Evolutionary conservation across 2,113 vertebrate genomes (phyloP).

Genomic region (Columba livia): DNA sequence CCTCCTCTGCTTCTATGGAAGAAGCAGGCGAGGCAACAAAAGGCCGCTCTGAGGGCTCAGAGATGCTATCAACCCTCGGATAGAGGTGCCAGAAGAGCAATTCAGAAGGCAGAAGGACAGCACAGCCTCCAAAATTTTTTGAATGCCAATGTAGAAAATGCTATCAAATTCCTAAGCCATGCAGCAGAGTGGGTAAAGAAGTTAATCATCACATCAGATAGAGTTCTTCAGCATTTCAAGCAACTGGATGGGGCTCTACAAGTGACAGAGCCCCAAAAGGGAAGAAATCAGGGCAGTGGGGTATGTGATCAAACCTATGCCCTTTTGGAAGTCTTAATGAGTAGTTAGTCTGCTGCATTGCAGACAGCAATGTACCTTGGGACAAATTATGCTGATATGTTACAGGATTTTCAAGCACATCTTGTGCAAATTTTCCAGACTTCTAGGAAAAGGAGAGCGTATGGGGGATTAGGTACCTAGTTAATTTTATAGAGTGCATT

Average conservation of each 20-base stretch:
- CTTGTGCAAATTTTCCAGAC: neutral
- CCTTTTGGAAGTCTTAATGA: neutral
- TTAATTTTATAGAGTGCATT: slow-evolving; percentile 33
- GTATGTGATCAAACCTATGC: neutral
- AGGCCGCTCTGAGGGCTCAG: neutral
- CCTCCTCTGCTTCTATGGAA: neutral
- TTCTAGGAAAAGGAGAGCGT: neutral
- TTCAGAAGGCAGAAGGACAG: neutral
- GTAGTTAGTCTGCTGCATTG: neutral
- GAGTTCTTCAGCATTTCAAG: rapidly evolving
- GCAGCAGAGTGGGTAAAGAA: neutral
- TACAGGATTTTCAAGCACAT: neutral
- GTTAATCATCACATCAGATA: neutral
- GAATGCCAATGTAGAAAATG: neutral
- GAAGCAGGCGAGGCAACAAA: neutral
- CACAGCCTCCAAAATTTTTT: neutral
- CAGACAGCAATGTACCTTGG: neutral
- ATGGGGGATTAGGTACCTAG: neutral
- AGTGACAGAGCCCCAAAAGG: neutral
- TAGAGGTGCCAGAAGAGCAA: neutral
- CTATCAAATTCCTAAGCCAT: neutral
- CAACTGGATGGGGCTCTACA: neutral
- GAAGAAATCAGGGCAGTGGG: neutral
- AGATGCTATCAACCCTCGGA: neutral
- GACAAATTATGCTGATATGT: neutral